Percentiles rank a stretch among this genome's conserved stretches.
Evolutionary conservation across 1,140 invertebrate species (phyloP).

Genomic region (Trichonephila inaurata): DNA sequence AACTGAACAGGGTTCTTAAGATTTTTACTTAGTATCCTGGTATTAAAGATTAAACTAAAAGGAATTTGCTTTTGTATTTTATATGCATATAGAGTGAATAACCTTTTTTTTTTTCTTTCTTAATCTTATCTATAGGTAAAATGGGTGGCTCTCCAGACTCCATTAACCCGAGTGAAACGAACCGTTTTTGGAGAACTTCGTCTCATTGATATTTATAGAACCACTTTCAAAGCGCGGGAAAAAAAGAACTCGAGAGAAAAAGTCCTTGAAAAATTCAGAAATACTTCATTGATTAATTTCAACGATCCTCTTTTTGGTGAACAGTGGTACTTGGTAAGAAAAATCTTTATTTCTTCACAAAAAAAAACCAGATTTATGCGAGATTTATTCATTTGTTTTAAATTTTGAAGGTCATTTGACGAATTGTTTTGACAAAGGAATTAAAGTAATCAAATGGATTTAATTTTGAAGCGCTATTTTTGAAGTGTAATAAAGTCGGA

Average conservation of each 20-base stretch:
- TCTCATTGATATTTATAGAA: slow-evolving; percentile 8
- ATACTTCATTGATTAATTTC: slow-evolving; percentile 76
- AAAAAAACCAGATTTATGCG: neutral
- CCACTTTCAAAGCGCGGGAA: neutral
- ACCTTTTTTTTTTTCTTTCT: no score
- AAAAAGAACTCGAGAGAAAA: neutral
- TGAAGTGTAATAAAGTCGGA: neutral
- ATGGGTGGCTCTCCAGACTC: slow-evolving; percentile 41
- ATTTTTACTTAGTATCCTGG: no score
- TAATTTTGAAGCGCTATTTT: neutral
- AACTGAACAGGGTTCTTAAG: no score
- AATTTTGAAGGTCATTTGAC: neutral
- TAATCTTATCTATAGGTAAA: slow-evolving; percentile 14
- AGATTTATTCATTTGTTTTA: neutral
- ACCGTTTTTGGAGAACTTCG: neutral
- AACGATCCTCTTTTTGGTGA: slow-evolving; percentile 81
- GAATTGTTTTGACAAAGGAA: neutral
- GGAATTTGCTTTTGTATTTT: no score
- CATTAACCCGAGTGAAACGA: slow-evolving; percentile 39
- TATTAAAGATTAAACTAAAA: no score
- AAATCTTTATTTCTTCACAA: neutral
- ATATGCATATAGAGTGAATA: no score
- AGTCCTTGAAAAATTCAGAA: neutral
- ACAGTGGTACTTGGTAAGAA: slow-evolving; percentile 82
- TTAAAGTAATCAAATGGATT: neutral